Evolutionary conservation across 2,113 vertebrate species (phyloP), one percentile per base, ranked within the genome.

Genomic region (Mandrillus leucophaeus): DNA sequence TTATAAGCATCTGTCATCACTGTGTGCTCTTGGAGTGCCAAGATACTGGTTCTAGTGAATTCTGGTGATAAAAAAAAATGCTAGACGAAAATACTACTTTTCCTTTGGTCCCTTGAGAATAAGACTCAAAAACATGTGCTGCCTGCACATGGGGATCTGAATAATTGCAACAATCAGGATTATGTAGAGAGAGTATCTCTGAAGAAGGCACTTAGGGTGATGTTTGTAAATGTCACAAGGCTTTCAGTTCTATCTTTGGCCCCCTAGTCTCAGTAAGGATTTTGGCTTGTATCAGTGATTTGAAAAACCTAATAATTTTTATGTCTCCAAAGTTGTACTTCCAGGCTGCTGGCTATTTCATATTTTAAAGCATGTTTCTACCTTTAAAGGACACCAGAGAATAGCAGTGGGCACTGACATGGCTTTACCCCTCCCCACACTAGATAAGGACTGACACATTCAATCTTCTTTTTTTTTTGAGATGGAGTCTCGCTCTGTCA

Each of bases 261-360:
- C 48, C 50, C 38, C 72, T 64, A 35, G 72, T 93, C 68, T 92
- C 80, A 50, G 48, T 85, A 66, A 93, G 70, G 81, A 80, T 98
- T 96, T 96, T 73, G 90, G 80, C 93, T 96, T 22, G 1, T 88
- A 75, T 78, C 50, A 38, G 68, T 88, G 87, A 85, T 90, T 92
- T 95, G 81, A 92, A 94, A 96, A 96, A 97, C 50, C 64, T 93
- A 86, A 84, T 95, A 86, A 88, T 92, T 97, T 97, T 90, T 90
- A 45, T 89, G 88, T 96, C 97, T 94, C 38, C 52, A 76, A 90
- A 97, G 61, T 89, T 82, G 76, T 75, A 68, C 85, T 89, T 22
- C 45, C 5, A 48, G 57, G 61, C 93, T 95, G 57, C 68, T 80
- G 83, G 38, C 32, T 57, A 70, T 83, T 93, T 92, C n/a, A n/a